Base-by-base conservation (phyloP, 2,113 vertebrate species). In the Thomomys bottae region DNA sequence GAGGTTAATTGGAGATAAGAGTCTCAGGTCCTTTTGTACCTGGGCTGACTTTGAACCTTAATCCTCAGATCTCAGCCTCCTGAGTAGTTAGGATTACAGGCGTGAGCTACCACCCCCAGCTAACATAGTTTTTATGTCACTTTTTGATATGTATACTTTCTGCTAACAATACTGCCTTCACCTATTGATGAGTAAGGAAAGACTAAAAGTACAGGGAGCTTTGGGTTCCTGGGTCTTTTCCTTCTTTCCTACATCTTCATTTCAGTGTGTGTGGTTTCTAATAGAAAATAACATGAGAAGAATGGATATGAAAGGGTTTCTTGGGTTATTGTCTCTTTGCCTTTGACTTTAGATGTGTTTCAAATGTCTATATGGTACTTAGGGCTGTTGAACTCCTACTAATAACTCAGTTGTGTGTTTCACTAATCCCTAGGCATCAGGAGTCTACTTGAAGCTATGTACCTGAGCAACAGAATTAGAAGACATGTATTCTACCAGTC, bases 371-470 rank as follows among this genome's bases (percentile, higher is more conserved):
- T 26, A 1, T 30, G 34, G 24, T 24, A 42, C 63, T 30, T 9
- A 11, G 63, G 21, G 32, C 66, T 89, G 21, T 68, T 26, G 14
- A n/a, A 24, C 8, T 34, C 61, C 36, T 45, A 45, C 57, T 61
- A 14, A 15, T 36, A 45, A 8, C 34, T 24, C 32, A 72, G 1
- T 28, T 3, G 2, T 9, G 24, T 49, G 4, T 23, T 21, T 82
- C 26, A 3, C 66, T 21, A 36, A 21, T 17, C 28, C 32, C 42
- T 1, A 6, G 5, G 8, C 10, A 1, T 40, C 12, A 15, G 2
- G 9, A 23, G 3, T 61, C 88, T 36, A 15, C 57, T 26, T 34
- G 64, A 34, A 8, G 75, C 73, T 42, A 0, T 38, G 34, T 26
- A 45, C 63, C 30, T 2, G 45, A 63, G 45, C 4, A 18, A 2